Evolutionary conservation across 2,113 vertebrate species (phyloP).

Genomic region (Muntiacus muntjak): DNA sequence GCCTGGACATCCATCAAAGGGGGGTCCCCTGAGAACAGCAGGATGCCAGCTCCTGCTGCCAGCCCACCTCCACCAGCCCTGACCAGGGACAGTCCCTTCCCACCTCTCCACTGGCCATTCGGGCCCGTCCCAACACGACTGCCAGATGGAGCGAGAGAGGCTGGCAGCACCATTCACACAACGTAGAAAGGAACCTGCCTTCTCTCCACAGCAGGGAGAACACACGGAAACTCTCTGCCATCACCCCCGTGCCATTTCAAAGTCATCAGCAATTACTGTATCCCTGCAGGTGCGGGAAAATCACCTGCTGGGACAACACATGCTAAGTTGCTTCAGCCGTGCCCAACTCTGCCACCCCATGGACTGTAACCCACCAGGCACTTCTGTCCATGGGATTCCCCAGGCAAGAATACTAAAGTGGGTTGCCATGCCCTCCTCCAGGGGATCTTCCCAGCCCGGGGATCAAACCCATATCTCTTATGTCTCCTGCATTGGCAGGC

Average conservation of each 20-base stretch:
- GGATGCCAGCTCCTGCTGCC: neutral
- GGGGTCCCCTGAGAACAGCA: neutral
- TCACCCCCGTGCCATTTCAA: neutral
- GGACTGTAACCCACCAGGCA: neutral
- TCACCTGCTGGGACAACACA: neutral
- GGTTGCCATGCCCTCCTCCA: neutral
- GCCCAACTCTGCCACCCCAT: neutral
- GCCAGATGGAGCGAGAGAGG: neutral
- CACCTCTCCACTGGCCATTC: neutral
- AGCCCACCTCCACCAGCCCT: neutral
- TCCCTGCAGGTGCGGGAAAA: neutral
- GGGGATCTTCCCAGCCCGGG: neutral
- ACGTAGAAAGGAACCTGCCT: neutral
- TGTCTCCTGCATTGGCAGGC: neutral
- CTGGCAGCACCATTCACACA: neutral
- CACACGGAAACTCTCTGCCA: neutral
- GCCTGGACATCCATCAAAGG: slow-evolving; percentile 49
- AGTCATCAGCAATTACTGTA: neutral
- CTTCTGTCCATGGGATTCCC: neutral
- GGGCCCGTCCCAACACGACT: neutral
- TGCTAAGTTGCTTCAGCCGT: neutral
- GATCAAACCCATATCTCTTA: neutral
- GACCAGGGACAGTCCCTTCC: neutral
- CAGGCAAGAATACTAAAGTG: neutral
- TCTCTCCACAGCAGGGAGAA: neutral